Evolutionary conservation across 2,797 vertebrate species (phyloP).

Genomic region (Sebastes matsubarae): DNA sequence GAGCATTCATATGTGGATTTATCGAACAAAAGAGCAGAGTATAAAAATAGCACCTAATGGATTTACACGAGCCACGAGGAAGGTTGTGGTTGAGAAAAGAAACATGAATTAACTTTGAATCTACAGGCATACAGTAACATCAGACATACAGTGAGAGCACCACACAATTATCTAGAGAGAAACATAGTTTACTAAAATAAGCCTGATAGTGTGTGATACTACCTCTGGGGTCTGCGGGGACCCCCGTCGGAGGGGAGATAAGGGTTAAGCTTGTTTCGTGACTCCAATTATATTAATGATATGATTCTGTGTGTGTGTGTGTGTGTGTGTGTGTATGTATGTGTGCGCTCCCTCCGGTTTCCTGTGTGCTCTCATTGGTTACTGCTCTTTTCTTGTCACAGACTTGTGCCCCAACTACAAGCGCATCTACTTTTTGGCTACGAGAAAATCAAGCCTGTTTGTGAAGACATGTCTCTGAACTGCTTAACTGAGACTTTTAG

Average conservation of each 20-base stretch:
- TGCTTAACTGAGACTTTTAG: too few species aligned
- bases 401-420: background rate
- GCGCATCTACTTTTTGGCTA: accelerated
- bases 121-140: background rate
- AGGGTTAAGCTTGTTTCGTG: background rate
- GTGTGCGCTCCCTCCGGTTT: background rate
- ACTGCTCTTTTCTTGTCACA: background rate
- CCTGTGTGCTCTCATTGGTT: background rate
- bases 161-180: background rate
- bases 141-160: background rate
- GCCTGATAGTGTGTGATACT: too few species aligned
- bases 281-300: background rate
- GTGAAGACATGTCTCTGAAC: background rate
- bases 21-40: background rate
- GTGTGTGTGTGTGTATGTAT: background rate
- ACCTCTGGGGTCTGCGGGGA: too few species aligned
- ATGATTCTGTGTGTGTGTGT: background rate
- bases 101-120: background rate
- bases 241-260: too few species aligned
- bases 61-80: background rate
- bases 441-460: background rate
- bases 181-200: background rate
- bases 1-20: background rate
- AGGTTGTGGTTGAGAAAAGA: background rate
- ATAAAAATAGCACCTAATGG: background rate